Base-by-base conservation (phyloP, 2,797 vertebrate species). In the Hydrophis major region DNA sequence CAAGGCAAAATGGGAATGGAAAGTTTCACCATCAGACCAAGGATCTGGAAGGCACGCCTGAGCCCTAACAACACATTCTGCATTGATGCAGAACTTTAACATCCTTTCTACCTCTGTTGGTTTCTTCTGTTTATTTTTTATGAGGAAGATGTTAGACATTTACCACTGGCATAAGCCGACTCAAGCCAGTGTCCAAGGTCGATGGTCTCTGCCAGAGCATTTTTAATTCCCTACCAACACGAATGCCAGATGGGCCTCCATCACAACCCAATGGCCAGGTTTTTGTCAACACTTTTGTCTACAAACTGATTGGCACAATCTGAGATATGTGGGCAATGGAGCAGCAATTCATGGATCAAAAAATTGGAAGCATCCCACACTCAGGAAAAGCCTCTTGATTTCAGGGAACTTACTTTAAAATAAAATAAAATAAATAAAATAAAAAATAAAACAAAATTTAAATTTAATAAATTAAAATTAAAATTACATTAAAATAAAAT, bases 181-280 rank as follows among this genome's bases (percentile, higher is more conserved):
- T 22, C 20, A 78, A 37, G 32, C 18, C 0, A 2, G 20, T 20
- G 3, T 42, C 37, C 37, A 25, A 4, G 2, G 37, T 4, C 0
- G 3, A 18, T 78, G 74, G 74, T 83, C 37, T 83, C 42, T 0
- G 4, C 74, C 37, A 42, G 74, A 78, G 18, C 37, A 11, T 42
- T 78, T 78, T 78, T 53, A 78, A 78, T 42, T 42, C 32, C 74
- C 8, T 78, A 42, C 37, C 37, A 11, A 53, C 74, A 42, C 1
- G 20, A 22, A 78, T 10, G 74, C 74, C 37, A 78, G 37, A 42
- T 42, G 74, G 20, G 74, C 74, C 37, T 78, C 74, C 37, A 42
- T 22, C 37, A 4, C 74, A 78, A 78, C 8, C 50, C 7, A 78
- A 42, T 4, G 18, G 74, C 20, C 37, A 83, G 7, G 25, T 25